These are phyloP conservation scores for Loxodonta africana DNA, from an alignment of 2,113 vertebrate genomes.

Conservation along the genomic window DNA sequence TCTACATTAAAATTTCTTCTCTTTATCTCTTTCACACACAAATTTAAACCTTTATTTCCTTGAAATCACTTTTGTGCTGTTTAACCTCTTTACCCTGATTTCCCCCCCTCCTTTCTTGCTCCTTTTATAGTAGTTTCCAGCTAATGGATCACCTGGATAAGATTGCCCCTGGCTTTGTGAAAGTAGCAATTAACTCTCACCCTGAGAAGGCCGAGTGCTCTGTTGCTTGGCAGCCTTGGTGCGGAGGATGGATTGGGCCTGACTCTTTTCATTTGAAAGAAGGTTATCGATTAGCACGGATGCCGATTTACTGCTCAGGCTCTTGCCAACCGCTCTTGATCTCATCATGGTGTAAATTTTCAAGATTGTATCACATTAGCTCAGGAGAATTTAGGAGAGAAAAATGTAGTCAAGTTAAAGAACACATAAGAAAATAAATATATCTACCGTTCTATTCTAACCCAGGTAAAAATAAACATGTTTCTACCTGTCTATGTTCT, in stretches of 20 bases:
- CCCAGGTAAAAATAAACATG: background rate
- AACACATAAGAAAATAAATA: background rate
- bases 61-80: conserved; percentile 70
- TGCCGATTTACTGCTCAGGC: conserved; percentile 63
- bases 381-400: conserved; percentile 64
- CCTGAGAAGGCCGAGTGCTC: conserved; percentile 74
- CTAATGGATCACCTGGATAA: conserved; percentile 86
- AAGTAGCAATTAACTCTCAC: conserved; percentile 85
- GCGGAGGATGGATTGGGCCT: conserved; percentile 65
- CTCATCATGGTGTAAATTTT: conserved; percentile 72
- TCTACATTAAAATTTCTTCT: conserved; percentile 70
- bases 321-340: conserved; percentile 60
- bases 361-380: conserved; percentile 72
- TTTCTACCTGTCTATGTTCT: background rate
- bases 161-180: conserved; percentile 82
- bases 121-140: conserved; percentile 73
- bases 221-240: conserved; percentile 73
- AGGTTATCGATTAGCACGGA: conserved; percentile 80
- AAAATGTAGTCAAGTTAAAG: background rate
- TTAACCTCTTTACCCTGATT: conserved; percentile 79
- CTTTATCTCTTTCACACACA: conserved; percentile 69
- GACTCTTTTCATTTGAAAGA: conserved; percentile 76
- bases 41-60: conserved; percentile 45
- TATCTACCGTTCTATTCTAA: background rate
- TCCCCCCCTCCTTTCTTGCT: background rate